Base-by-base conservation (phyloP, 1,140 invertebrate genomes). In the Trichomalopsis sarcophagae region DNA sequence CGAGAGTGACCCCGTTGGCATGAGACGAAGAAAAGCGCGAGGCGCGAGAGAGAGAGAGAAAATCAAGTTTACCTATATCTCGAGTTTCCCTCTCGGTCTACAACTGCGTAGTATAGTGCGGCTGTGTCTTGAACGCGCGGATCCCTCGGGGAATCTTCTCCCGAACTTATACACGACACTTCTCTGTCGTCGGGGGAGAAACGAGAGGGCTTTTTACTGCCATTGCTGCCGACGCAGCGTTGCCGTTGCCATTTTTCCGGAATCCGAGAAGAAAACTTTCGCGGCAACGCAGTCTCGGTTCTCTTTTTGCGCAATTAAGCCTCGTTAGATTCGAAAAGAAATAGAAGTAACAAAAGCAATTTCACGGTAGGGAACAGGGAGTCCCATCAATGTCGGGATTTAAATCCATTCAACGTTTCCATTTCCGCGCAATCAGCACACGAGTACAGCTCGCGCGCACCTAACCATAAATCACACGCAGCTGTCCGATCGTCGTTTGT, bases 41-140 rank as follows among this genome's bases (percentile, higher is more conserved):
- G 14, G 17, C 33, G n/a, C n/a, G 36, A 21, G 10, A 69, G 14
- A 21, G 10, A 69, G 14, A 55, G 21, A 44, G 66, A 47, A 80
- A 80, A 69, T 80, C 21, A 69, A 69, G 62, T 68, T 66, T 80
- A 80, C 36, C 36, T 69, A 71, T 30, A 69, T 69, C 66, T 80
- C 66, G 55, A 69, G 77, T 21, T 76, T 77, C 47, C 27, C n/a
- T 13, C 44, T 7, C 47, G 47, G 9, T 30, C 27, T 27, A 21
- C 6, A 21, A n/a, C 30, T 40, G n/a, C 47, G 27, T 27, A 14
- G 44, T n/a, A 47, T 11, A 14, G 14, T 13, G 30, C 7, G 36
- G 77, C 23, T 11, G 62, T 11, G 62, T 23, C n/a, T 69, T 44
- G 13, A 36, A 36, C 33, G 4, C 36, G n/a, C 2, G n/a, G 44